Base-by-base conservation (phyloP, 2,888 invertebrate genomes). In the Helleia helle region DNA sequence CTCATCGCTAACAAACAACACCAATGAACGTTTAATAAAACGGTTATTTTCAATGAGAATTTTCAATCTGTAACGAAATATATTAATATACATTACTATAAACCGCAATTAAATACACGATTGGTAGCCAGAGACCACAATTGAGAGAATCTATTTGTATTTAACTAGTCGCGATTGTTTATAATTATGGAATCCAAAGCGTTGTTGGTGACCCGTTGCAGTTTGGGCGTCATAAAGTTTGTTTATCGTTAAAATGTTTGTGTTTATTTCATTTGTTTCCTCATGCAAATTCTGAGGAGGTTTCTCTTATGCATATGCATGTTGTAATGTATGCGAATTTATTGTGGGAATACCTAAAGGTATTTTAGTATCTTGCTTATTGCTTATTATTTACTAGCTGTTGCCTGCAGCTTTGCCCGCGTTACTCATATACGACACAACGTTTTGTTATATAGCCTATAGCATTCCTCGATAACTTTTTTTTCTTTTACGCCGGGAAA, bases 81-180 rank as follows among this genome's bases (percentile, higher is more conserved):
- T 18, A 34, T 18, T 22, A 34, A 18, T 22, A 22, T 5, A 22
- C 4, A 22, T 6, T 22, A 15, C 18, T 12, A 22, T 5, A 2
- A 4, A 34, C 34, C 34, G 18, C 34, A 34, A 22, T 34, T 34
- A 34, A 34, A 34, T 34, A 34, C 34, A 34, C 12, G 34, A 22
- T 34, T 8, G 22, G 22, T 22, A 12, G 34, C 9, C 22, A 34
- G 1, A 22, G 4, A 8, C 34, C 18, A 12, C 34, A 34, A 34
- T 34, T 34, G 34, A 34, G 30, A 30, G 34, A 34, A 34, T 22
- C 18, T 34, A 34, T 34, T 34, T 34, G 34, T 34, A 11, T 34
- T 3, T 17, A 31, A 34, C 34, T 22, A 34, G 13, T 34, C 17
- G 12, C 1, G 18, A 17, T 7, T 34, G 34, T 18, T 22, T 18